Conservation (phyloP, 2,797 vertebrate species). For the Ciconia nigra region DNA sequence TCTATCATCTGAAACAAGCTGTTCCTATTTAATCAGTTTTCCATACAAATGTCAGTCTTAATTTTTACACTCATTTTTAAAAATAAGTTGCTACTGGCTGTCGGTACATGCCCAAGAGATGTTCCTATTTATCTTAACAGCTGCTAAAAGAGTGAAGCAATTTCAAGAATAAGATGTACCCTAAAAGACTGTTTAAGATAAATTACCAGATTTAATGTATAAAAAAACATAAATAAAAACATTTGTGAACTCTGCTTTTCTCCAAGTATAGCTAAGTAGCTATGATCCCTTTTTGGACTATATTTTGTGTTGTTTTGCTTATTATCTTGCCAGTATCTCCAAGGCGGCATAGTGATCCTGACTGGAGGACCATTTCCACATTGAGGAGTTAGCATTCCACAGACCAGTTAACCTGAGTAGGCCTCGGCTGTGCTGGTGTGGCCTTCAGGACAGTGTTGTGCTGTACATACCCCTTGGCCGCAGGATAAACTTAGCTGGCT, state of each 20-base stretch:
- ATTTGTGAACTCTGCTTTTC: background rate
- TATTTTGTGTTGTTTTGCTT: background rate
- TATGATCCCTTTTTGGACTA: background rate
- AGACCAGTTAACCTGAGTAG: background rate
- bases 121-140: background rate
- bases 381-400: background rate
- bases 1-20: background rate
- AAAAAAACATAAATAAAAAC: conserved; percentile 23
- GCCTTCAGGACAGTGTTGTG: background rate
- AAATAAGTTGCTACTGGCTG: background rate
- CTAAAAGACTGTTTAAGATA: background rate
- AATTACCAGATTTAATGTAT: background rate
- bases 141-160: background rate
- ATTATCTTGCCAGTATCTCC: background rate
- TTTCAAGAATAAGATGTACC: background rate
- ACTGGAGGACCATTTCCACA: background rate
- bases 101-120: background rate
- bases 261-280: background rate
- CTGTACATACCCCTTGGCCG: fast-evolving
- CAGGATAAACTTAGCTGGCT: background rate
- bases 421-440: fast-evolving
- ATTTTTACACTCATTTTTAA: conserved; percentile 5
- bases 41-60: background rate
- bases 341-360: background rate
- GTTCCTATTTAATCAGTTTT: background rate